Evolutionary conservation across 2,797 vertebrate genomes (phyloP).

Genomic region (Hypotaenidia okinawae): DNA sequence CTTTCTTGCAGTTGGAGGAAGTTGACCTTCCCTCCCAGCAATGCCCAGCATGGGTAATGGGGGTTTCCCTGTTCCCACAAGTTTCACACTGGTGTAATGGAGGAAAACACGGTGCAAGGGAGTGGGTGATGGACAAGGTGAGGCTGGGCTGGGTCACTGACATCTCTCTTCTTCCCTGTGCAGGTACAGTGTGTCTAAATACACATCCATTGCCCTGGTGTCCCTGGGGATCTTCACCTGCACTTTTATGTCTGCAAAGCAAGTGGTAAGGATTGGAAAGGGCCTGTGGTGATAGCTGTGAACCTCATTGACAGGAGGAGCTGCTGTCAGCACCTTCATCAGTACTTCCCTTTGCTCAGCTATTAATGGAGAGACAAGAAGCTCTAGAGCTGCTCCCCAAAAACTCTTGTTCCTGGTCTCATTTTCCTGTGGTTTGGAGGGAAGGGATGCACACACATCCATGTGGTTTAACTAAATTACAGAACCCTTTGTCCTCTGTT

Average conservation of each 20-base stretch:
- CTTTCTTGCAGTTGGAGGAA: neutral
- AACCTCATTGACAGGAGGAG: neutral
- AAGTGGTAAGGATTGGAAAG: conserved; percentile 87
- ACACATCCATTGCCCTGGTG: conserved; percentile 89
- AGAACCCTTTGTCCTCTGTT: neutral
- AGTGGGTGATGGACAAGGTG: neutral
- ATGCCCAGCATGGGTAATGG: neutral
- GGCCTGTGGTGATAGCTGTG: neutral
- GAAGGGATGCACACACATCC: neutral
- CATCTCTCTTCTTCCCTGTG: neutral
- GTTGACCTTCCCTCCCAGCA: neutral
- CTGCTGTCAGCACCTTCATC: neutral
- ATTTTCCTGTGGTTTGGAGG: neutral
- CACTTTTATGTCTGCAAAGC: conserved; percentile 96
- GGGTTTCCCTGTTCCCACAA: rapidly evolving
- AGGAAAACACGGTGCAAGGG: neutral
- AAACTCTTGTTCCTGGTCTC: neutral
- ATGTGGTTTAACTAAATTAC: neutral
- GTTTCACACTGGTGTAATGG: rapidly evolving
- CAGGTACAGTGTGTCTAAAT: conserved; percentile 92
- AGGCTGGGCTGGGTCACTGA: neutral
- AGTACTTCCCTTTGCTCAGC: neutral
- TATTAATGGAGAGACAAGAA: neutral
- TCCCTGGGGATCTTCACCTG: conserved; percentile 96
- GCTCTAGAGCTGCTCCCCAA: neutral